phyloP scores from a whole-genome alignment of 2,113 vertebrate genomes.

The Isichthys henryi region DNA sequence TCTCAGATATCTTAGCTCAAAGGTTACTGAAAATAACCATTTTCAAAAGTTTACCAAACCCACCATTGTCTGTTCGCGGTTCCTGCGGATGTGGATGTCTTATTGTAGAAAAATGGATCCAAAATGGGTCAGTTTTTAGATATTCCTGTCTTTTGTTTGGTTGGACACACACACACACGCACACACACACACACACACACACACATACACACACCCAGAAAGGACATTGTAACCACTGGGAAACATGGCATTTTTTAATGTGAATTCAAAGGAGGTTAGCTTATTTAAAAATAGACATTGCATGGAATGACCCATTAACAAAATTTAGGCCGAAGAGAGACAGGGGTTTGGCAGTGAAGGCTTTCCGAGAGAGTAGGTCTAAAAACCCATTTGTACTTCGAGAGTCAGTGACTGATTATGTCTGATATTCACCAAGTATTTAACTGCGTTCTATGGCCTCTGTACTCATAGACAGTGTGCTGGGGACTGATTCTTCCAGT shows the following conservation, averaged over 20 bases:
- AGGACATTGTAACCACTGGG: conserved; percentile 5
- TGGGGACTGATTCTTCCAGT: not conserved
- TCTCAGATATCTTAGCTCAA: not conserved
- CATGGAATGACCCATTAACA: conserved; percentile 3
- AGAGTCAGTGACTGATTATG: not conserved
- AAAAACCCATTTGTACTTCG: not conserved
- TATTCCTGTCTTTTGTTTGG: not conserved
- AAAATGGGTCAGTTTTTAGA: not conserved
- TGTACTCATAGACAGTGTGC: not conserved
- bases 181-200: no score
- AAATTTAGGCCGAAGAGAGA: not conserved
- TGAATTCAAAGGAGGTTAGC: not conserved
- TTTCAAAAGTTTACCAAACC: not conserved
- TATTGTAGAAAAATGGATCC: not conserved
- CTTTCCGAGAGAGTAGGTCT: not conserved
- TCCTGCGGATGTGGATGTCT: not conserved
- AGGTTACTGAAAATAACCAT: not conserved
- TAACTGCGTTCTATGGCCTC: not conserved
- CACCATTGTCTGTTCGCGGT: not conserved
- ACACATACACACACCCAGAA: not conserved
- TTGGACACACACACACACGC: not conserved
- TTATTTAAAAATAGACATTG: not conserved
- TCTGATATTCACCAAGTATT: not conserved
- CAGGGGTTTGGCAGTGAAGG: not conserved
- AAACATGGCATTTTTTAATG: not conserved